Conservation (phyloP, 2,888 invertebrate genomes). For the Cylloceria caligata region DNA sequence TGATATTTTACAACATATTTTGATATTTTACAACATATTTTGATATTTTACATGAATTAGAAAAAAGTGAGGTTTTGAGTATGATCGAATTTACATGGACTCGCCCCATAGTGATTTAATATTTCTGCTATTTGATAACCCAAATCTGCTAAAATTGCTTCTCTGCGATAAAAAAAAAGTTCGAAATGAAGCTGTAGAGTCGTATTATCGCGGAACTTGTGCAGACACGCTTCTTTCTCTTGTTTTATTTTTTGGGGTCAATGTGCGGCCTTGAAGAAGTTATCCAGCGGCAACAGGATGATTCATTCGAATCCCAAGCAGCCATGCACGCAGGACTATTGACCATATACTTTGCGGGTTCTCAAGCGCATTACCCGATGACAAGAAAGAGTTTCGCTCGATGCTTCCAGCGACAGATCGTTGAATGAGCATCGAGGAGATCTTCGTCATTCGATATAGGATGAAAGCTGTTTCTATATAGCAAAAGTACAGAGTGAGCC, state of each 20-base stretch:
- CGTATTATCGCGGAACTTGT: too few relatives aligned
- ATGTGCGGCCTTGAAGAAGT: slow-evolving; percentile 76
- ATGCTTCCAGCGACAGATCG: not conserved
- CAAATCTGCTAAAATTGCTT: not conserved
- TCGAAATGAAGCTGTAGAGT: too few relatives aligned
- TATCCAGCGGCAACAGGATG: slow-evolving; percentile 62
- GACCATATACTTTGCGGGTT: not conserved
- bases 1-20: too few relatives aligned
- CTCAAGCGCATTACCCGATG: slow-evolving; percentile 33
- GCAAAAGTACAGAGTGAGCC: too few relatives aligned
- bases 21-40: too few relatives aligned
- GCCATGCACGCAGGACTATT: slow-evolving; percentile 12
- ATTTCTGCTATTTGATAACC: not conserved
- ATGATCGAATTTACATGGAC: too few relatives aligned
- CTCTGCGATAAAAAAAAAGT: too few relatives aligned
- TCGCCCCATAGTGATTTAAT: not conserved
- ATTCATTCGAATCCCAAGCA: slow-evolving; percentile 52
- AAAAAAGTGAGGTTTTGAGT: too few relatives aligned
- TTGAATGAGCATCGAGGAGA: slow-evolving; percentile 1
- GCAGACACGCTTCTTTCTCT: slow-evolving; percentile 71
- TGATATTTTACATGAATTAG: too few relatives aligned
- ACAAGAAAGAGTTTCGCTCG: not conserved
- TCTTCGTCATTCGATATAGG: slow-evolving; percentile 19
- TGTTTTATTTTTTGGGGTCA: slow-evolving; percentile 75
- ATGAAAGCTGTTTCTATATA: slow-evolving; percentile 11